phyloP scores from a whole-genome alignment of 2,888 invertebrate species.

The Lissonota sp. region DNA sequence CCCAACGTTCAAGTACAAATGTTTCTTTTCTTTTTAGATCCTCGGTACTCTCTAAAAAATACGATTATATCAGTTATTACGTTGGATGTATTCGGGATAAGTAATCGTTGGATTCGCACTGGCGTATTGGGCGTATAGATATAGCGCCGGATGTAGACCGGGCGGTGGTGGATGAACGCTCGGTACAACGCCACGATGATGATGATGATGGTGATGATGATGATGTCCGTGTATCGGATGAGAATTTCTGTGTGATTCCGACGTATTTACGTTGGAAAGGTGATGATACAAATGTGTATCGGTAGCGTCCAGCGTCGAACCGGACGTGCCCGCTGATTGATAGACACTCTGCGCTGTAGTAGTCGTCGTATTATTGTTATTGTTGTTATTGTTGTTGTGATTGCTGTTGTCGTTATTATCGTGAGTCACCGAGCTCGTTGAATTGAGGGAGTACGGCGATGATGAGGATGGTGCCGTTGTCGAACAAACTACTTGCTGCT shows the following conservation, averaged over 20 bases:
- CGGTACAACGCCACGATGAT: constrained; percentile 60
- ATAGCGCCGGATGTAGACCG: constrained; percentile 82
- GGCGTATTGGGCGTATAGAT: constrained; percentile 82
- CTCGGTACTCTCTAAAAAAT: neutral
- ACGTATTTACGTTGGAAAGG: constrained; percentile 71
- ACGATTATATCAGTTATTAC: constrained; percentile 75
- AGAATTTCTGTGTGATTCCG: constrained; percentile 58
- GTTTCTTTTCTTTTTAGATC: neutral
- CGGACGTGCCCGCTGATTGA: constrained; percentile 71
- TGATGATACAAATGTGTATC: constrained; percentile 75
- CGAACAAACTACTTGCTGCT: constrained; percentile 79
- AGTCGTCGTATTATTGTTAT: constrained; percentile 8
- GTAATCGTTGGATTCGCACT: constrained; percentile 78
- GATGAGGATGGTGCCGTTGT: constrained; percentile 46
- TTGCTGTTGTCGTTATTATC: constrained; percentile 13
- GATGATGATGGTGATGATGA: constrained; percentile 72
- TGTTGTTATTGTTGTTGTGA: no score
- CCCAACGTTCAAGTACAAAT: neutral
- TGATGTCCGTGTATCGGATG: constrained; percentile 72
- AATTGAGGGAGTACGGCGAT: constrained; percentile 40
- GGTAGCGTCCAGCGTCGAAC: constrained; percentile 55
- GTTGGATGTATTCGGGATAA: constrained; percentile 82
- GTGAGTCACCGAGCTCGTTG: constrained; percentile 9
- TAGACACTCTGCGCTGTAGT: constrained; percentile 80
- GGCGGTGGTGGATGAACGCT: constrained; percentile 72